A percentile compares a stretch with the other conserved stretches of the same genome.
phyloP scores from a whole-genome alignment of 1,140 invertebrate species.

The Anastrepha obliqua region DNA sequence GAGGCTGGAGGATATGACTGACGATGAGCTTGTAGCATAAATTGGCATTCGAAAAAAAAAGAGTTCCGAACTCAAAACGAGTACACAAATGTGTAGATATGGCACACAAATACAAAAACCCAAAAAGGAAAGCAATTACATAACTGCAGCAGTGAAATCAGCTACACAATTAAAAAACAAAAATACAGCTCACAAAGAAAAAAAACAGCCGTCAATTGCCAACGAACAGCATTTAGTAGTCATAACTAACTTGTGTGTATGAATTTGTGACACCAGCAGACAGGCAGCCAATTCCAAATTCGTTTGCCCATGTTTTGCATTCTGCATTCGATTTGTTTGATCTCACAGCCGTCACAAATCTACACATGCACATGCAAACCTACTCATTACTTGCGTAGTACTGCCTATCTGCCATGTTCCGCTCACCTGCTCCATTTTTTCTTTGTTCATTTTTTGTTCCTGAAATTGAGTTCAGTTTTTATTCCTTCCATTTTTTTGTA shows the following conservation, averaged over 20 bases:
- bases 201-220: neutral
- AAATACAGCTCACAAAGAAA: neutral
- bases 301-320: neutral
- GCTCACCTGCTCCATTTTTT: neutral
- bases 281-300: slow-evolving; percentile 7
- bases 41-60: neutral
- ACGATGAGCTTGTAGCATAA: too few species aligned
- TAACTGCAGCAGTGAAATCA: neutral
- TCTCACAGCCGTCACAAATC: neutral
- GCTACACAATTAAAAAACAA: too few species aligned
- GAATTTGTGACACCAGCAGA: neutral
- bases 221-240: slow-evolving; percentile 34
- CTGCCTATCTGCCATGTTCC: neutral
- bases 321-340: slow-evolving; percentile 34
- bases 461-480: slow-evolving; percentile 10
- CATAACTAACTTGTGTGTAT: slow-evolving; percentile 19
- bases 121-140: neutral
- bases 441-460: neutral
- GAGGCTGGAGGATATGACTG: too few species aligned
- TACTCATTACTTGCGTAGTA: neutral
- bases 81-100: neutral
- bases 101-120: neutral
- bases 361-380: neutral
- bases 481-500: neutral
- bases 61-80: neutral